These are phyloP conservation scores for Nemopilema nomurai DNA, from an alignment of 30 jellyfish, hydroid and myxozoan species.

Conservation along the genomic window DNA sequence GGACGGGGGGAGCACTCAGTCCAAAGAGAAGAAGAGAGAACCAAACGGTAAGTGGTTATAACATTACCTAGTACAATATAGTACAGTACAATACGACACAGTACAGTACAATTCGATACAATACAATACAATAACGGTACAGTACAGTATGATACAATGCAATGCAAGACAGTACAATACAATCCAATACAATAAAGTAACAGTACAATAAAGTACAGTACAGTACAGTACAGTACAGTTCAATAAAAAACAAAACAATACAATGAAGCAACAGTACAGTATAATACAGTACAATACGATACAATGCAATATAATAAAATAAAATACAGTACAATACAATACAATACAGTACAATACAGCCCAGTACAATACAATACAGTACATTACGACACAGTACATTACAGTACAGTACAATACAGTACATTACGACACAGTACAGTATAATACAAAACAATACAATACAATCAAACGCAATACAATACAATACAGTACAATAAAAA, in stretches of 20 bases:
- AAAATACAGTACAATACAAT: not conserved
- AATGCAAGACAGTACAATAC: conserved; percentile 5
- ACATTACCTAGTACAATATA: not conserved
- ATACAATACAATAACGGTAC: not conserved
- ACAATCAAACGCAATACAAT: conserved; percentile 8
- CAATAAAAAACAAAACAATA: not conserved
- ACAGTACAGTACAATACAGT: conserved; percentile 5
- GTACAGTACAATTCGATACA: not conserved
- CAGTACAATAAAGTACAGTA: not conserved
- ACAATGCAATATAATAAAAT: conserved; percentile 2
- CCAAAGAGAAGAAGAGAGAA: conserved; percentile 5
- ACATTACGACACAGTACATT: conserved; percentile 1
- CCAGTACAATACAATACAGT: conserved; percentile 8
- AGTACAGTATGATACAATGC: not conserved
- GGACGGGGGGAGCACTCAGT: conserved; percentile 6
- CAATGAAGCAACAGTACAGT: not conserved
- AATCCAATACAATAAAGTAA: not conserved
- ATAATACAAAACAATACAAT: conserved; percentile 32
- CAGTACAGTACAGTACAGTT: not conserved
- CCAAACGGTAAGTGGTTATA: not conserved
- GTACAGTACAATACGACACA: not conserved
- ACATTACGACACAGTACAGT: conserved; percentile 1
- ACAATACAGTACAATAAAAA: not conserved
- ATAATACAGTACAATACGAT: not conserved
- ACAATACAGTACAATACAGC: not conserved